Evolutionary conservation across 2,888 invertebrate species (phyloP).

Genomic region (Eilema caniola): DNA sequence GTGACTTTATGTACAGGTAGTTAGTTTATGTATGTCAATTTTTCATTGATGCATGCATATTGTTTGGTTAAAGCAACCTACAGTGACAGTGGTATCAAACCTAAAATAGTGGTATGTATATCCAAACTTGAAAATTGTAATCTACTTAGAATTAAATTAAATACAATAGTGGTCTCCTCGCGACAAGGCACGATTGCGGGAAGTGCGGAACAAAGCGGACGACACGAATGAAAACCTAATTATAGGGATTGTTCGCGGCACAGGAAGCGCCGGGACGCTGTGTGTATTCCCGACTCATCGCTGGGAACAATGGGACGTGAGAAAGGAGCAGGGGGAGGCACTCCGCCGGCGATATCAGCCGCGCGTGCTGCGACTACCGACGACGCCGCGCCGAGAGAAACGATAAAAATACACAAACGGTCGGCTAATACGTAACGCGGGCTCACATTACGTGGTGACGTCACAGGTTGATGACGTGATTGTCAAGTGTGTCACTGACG

Average conservation of each 20-base stretch:
- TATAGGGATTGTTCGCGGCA: background rate
- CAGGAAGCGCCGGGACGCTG: slow-evolving; percentile 8
- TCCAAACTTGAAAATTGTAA: no score
- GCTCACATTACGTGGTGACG: background rate
- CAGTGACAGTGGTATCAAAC: no score
- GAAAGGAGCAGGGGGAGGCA: no score
- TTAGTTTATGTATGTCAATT: no score
- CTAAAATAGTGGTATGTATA: no score
- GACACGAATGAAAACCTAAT: slow-evolving; percentile 6
- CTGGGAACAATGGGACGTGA: background rate
- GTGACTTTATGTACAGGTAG: no score
- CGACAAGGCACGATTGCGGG: background rate
- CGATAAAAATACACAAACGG: no score
- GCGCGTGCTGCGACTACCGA: slow-evolving; percentile 43
- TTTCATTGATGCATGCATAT: no score
- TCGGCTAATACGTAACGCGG: no score
- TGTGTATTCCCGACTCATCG: slow-evolving; percentile 10
- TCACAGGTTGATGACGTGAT: background rate
- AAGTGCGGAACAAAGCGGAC: background rate
- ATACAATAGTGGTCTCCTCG: background rate
- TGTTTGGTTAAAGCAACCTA: no score
- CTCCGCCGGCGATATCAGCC: slow-evolving; percentile 32
- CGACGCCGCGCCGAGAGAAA: no score
- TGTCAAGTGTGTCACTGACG: background rate
- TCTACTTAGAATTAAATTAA: background rate